A percentile compares a stretch with the other conserved stretches of the same genome.
phyloP scores from a whole-genome alignment of 2,113 vertebrate species.

The Pimephales promelas region DNA sequence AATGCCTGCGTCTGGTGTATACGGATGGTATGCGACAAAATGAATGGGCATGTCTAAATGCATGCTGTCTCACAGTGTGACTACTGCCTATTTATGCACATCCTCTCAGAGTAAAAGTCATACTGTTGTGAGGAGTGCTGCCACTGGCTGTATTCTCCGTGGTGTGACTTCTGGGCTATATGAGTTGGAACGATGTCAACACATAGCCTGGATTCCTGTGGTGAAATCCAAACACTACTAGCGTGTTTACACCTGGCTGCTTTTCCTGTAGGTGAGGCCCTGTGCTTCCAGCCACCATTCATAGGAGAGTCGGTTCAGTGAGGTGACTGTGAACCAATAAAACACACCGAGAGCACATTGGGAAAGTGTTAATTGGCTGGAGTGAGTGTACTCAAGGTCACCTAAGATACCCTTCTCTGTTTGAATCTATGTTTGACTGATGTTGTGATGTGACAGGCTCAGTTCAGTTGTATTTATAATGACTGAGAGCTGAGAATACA shows the following conservation, averaged over 20 bases:
- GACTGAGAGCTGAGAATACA: neutral
- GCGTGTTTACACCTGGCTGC: slow-evolving; percentile 72
- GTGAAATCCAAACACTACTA: slow-evolving; percentile 71
- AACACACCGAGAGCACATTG: neutral
- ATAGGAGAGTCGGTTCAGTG: neutral
- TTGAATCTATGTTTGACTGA: neutral
- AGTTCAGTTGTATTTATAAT: neutral
- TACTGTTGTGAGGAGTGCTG: slow-evolving; percentile 4
- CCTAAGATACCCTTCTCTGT: neutral
- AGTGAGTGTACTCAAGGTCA: slow-evolving; percentile 25
- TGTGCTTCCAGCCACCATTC: slow-evolving; percentile 46
- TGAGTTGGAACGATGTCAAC: slow-evolving; percentile 67
- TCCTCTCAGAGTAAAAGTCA: slow-evolving; percentile 12
- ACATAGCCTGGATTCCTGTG: slow-evolving; percentile 73
- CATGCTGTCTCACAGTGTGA: slow-evolving; percentile 16
- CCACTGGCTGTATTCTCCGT: slow-evolving; percentile 14
- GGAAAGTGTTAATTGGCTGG: slow-evolving; percentile 27
- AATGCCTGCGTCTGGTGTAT: neutral
- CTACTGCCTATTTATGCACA: slow-evolving; percentile 24
- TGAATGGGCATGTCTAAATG: slow-evolving; percentile 31
- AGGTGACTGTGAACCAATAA: slow-evolving; percentile 29
- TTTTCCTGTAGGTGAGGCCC: slow-evolving; percentile 67
- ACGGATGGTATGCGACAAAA: slow-evolving; percentile 3
- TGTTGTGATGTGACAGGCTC: slow-evolving; percentile 9
- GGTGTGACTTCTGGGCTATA: slow-evolving; percentile 41